These are phyloP conservation scores for Chelon labrosus DNA, from an alignment of 2,797 vertebrate genomes.

Conservation along the genomic window DNA sequence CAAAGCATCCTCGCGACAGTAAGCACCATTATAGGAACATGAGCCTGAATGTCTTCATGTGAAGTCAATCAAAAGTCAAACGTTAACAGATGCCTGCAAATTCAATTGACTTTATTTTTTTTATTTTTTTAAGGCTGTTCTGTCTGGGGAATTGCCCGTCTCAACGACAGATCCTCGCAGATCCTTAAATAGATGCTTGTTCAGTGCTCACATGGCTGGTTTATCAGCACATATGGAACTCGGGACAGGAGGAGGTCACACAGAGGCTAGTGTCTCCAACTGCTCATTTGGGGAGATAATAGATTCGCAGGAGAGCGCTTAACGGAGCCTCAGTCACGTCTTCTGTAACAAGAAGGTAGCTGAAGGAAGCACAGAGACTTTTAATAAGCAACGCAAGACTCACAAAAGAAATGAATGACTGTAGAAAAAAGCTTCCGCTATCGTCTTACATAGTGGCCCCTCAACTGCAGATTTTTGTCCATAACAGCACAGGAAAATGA, in stretches of 20 bases:
- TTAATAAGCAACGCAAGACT: background rate
- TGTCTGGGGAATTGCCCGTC: slow-evolving; percentile 13
- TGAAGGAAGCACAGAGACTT: slow-evolving; percentile 23
- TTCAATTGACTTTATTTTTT: slow-evolving; percentile 7
- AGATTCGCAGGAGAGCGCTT: slow-evolving; percentile 49
- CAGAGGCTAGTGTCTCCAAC: slow-evolving; percentile 54
- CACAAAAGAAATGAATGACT: slow-evolving; percentile 7
- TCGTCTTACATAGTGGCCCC: slow-evolving; percentile 38
- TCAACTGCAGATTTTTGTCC: slow-evolving; percentile 21
- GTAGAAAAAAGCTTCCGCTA: slow-evolving; percentile 3
- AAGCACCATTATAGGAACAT: slow-evolving; percentile 14
- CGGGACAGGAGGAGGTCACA: slow-evolving; percentile 49
- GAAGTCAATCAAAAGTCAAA: slow-evolving; percentile 48
- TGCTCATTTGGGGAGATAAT: slow-evolving; percentile 63
- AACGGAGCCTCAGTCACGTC: slow-evolving; percentile 5
- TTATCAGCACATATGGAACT: slow-evolving; percentile 38
- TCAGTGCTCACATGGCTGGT: slow-evolving; percentile 21
- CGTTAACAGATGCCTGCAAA: slow-evolving; percentile 39
- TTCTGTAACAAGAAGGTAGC: slow-evolving; percentile 26
- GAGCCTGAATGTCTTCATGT: slow-evolving; percentile 12
- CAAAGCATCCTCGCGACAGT: slow-evolving; percentile 4
- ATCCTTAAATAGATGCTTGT: slow-evolving; percentile 33
- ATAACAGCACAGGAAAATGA: slow-evolving; percentile 9
- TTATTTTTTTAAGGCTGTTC: background rate
- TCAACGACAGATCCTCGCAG: slow-evolving; percentile 10